These are phyloP conservation scores for Lypha dubia DNA, from an alignment of 2,888 invertebrate genomes.

Conservation along the genomic window DNA sequence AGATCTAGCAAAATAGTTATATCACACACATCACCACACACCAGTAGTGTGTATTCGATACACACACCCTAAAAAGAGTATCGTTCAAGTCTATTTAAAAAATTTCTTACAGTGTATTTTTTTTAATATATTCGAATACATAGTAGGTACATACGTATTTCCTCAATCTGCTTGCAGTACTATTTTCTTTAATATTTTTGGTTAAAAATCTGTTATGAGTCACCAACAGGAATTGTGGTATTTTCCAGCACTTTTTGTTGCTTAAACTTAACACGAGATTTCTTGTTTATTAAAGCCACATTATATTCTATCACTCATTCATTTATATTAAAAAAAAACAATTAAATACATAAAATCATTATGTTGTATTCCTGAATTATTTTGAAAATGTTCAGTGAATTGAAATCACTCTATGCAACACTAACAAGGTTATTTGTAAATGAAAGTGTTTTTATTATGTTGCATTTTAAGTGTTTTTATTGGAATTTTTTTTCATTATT, in stretches of 20 bases:
- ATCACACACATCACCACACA: too few species aligned
- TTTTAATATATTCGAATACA: too few species aligned
- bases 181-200: not conserved
- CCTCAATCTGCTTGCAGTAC: conserved; percentile 16
- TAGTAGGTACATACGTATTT: too few species aligned
- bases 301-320: conserved; percentile 36
- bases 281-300: conserved; percentile 47
- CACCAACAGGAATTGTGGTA: conserved; percentile 60
- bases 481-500: too few species aligned
- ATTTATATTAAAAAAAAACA: conserved; percentile 24
- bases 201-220: conserved; percentile 46
- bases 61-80: too few species aligned
- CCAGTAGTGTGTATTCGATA: too few species aligned
- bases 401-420: conserved; percentile 31
- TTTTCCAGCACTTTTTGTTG: not conserved
- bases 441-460: conserved; percentile 1
- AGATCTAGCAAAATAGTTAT: too few species aligned
- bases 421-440: conserved; percentile 7
- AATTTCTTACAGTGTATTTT: conserved; percentile 19
- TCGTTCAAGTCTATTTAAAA: conserved; percentile 1
- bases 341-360: conserved; percentile 23
- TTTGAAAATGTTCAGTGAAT: conserved; percentile 41
- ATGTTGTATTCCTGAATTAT: conserved; percentile 20
- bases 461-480: conserved; percentile 21
- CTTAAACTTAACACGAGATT: conserved; percentile 38